Conservation (phyloP, 1,140 invertebrate genomes). For the Apis cerana region DNA sequence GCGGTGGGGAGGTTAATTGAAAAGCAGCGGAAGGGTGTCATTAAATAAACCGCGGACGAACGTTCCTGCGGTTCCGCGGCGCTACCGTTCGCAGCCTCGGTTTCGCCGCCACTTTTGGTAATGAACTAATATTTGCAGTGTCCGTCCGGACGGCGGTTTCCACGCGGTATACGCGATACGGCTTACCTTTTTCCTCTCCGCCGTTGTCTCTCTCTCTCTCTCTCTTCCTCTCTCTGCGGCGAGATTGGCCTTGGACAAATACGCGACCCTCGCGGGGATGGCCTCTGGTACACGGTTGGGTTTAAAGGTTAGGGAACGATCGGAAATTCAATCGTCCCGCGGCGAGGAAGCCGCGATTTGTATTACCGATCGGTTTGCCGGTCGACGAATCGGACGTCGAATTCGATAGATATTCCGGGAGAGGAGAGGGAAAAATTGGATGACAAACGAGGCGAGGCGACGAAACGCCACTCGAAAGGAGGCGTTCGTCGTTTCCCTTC, state of each 20-base stretch:
- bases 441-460: constrained; percentile 71
- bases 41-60: constrained; percentile 74
- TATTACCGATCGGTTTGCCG: constrained; percentile 12
- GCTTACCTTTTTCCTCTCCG: constrained; percentile 31
- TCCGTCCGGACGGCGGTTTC: constrained; percentile 61
- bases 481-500: constrained; percentile 80
- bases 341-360: background rate
- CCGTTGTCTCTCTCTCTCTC: too few relatives aligned
- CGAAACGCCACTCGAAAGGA: constrained; percentile 77
- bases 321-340: background rate
- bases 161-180: constrained; percentile 27
- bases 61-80: constrained; percentile 68
- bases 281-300: background rate
- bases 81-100: constrained; percentile 64
- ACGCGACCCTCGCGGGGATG: background rate
- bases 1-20: constrained; percentile 56
- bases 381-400: background rate
- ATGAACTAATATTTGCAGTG: constrained; percentile 81
- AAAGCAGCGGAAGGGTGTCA: constrained; percentile 66
- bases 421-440: constrained; percentile 46
- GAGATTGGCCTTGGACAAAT: constrained; percentile 25
- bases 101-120: constrained; percentile 79
- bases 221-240: background rate
- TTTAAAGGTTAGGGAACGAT: constrained; percentile 1
- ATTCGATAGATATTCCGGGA: background rate